Percentiles rank a stretch among this genome's conserved stretches.
These are phyloP conservation scores for Epicampocera succincta DNA, from an alignment of 2,888 invertebrate species.

Conservation along the genomic window DNA sequence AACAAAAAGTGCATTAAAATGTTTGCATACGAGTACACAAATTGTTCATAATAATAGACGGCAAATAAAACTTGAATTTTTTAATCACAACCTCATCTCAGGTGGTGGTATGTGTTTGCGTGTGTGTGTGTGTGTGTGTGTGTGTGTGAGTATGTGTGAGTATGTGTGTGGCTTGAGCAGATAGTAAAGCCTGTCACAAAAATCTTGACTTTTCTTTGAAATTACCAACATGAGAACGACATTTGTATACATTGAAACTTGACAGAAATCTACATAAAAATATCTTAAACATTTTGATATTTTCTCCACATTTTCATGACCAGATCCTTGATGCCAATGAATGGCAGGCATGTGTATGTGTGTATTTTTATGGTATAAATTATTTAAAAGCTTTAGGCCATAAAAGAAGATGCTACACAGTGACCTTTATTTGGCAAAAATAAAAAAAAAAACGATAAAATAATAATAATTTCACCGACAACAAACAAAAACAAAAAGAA, in stretches of 20 bases:
- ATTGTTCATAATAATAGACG: slow-evolving; percentile 35
- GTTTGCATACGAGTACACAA: slow-evolving; percentile 4
- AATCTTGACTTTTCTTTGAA: slow-evolving; percentile 48
- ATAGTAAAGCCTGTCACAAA: slow-evolving; percentile 57
- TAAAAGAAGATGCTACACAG: slow-evolving; percentile 46
- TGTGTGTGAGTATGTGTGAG: too few relatives aligned
- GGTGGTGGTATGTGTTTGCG: neutral
- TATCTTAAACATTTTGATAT: slow-evolving; percentile 33
- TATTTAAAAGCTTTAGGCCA: slow-evolving; percentile 40
- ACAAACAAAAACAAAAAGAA: neutral
- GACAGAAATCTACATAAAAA: slow-evolving; percentile 48
- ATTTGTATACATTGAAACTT: slow-evolving; percentile 38
- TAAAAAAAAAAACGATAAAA: slow-evolving; percentile 26
- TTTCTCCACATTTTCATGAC: slow-evolving; percentile 18
- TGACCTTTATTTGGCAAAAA: slow-evolving; percentile 42
- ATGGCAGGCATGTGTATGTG: neutral
- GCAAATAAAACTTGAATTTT: slow-evolving; percentile 43
- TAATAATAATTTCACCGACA: slow-evolving; percentile 17
- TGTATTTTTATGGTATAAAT: slow-evolving; percentile 14
- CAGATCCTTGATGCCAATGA: slow-evolving; percentile 2
- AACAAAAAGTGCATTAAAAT: slow-evolving; percentile 3
- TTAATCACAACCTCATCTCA: neutral
- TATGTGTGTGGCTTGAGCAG: slow-evolving; percentile 2
- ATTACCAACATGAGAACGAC: slow-evolving; percentile 32
- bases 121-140: neutral